Percentiles rank a stretch among this genome's conserved stretches.
Conservation (phyloP, 2,797 vertebrate genomes). For the Epinephelus malabaricus region DNA sequence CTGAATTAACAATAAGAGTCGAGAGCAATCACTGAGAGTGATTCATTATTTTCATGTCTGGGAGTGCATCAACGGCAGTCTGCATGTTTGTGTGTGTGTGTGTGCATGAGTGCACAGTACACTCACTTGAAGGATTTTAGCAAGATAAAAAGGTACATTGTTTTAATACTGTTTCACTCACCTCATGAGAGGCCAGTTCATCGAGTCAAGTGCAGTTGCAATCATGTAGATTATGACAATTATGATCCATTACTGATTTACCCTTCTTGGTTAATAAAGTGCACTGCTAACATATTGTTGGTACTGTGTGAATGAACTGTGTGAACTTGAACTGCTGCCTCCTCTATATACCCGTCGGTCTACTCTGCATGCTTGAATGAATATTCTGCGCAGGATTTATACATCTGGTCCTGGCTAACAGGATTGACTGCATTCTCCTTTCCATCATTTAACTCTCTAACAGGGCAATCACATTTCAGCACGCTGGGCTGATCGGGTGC, state of each 20-base stretch:
- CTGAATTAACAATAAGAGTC: conserved; percentile 41
- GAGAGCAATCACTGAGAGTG: conserved; percentile 21
- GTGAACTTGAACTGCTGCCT: neutral
- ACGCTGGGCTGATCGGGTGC: neutral
- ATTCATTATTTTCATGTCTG: conserved; percentile 40
- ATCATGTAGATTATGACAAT: neutral
- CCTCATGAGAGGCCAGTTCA: conserved; percentile 10
- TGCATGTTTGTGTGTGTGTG: neutral
- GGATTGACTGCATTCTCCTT: conserved; percentile 30
- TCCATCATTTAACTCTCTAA: conserved; percentile 29
- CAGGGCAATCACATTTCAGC: conserved; percentile 1
- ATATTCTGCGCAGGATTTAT: conserved; percentile 34
- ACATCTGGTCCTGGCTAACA: conserved; percentile 25
- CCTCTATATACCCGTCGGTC: neutral
- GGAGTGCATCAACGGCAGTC: neutral
- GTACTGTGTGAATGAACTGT: neutral
- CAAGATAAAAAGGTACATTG: neutral
- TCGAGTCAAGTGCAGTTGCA: neutral
- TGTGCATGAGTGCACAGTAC: neutral
- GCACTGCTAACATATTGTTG: neutral
- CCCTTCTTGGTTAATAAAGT: neutral
- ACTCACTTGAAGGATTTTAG: neutral
- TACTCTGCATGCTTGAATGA: neutral
- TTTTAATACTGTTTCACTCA: neutral
- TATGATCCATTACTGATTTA: neutral